Conservation (phyloP, 1,140 invertebrate species). For the Gryon sp. region DNA sequence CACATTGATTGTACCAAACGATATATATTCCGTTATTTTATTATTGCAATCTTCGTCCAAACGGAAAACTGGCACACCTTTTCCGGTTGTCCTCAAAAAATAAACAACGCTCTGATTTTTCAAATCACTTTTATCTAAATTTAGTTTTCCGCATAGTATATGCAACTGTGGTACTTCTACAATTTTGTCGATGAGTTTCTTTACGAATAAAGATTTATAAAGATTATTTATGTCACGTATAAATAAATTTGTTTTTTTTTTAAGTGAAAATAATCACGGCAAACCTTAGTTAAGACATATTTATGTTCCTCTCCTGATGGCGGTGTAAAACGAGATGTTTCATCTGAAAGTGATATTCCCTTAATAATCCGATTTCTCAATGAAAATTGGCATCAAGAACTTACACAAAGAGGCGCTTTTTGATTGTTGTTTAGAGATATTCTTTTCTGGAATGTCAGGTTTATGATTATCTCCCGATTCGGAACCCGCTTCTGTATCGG, state of each 20-base stretch:
- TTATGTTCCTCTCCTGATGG: conserved; percentile 78
- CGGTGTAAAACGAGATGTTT: conserved; percentile 64
- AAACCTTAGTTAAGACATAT: conserved; percentile 73
- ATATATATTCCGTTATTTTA: conserved; percentile 83
- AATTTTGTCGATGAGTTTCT: conserved; percentile 84
- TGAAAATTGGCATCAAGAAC: conserved; percentile 8
- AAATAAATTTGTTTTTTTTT: neutral
- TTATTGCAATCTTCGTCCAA: conserved; percentile 78
- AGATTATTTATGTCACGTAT: too few species aligned
- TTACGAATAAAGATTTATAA: conserved; percentile 22
- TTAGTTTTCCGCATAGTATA: conserved; percentile 83
- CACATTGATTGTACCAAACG: conserved; percentile 82
- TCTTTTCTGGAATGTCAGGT: conserved; percentile 15
- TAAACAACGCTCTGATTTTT: conserved; percentile 83
- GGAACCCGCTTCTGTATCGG: conserved; percentile 75
- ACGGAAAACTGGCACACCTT: conserved; percentile 81
- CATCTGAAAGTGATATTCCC: conserved; percentile 29
- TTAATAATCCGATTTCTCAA: conserved; percentile 30
- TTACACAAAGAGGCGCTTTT: conserved; percentile 57
- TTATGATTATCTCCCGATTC: conserved; percentile 60
- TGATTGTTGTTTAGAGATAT: conserved; percentile 38
- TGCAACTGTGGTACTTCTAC: conserved; percentile 84
- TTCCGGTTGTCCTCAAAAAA: conserved; percentile 82
- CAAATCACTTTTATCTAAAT: conserved; percentile 73
- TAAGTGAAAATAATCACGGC: neutral